Evolutionary conservation across 2,888 invertebrate genomes (phyloP).

Genomic region (Pristionchus fissidentatus): DNA sequence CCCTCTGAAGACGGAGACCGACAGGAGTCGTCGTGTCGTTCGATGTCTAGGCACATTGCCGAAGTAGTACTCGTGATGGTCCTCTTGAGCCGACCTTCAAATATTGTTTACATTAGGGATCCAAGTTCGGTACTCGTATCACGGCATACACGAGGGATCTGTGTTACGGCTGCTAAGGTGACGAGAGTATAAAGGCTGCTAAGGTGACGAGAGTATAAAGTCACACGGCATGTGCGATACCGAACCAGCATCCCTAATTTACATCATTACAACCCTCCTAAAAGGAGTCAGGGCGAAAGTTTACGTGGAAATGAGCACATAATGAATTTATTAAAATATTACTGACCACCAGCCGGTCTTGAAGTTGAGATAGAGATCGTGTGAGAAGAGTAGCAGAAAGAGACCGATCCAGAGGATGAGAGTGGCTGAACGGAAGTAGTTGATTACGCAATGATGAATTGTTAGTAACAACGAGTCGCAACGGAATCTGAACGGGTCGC

Average conservation of each 20-base stretch:
- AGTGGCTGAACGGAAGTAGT: not conserved
- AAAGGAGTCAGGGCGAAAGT: too few species aligned
- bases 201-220: not conserved
- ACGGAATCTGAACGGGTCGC: too few species aligned
- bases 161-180: too few species aligned
- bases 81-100: slow-evolving; percentile 35
- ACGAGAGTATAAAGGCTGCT: too few species aligned
- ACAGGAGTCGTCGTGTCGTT: slow-evolving; percentile 13
- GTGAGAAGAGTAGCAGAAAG: not conserved
- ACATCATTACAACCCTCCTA: too few species aligned
- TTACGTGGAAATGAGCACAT: too few species aligned
- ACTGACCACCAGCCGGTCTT: too few species aligned
- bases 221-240: too few species aligned
- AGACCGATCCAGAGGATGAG: slow-evolving; percentile 1
- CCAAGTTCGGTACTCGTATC: not conserved
- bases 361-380: slow-evolving; percentile 39
- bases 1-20: slow-evolving; percentile 46
- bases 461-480: too few species aligned
- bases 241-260: too few species aligned
- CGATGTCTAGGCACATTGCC: slow-evolving; percentile 11
- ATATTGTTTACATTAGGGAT: not conserved
- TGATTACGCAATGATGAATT: not conserved
- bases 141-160: too few species aligned
- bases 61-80: slow-evolving; percentile 41
- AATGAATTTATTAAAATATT: too few species aligned